A percentile compares a stretch with the other conserved stretches of the same genome.
Conservation (phyloP, 1,140 invertebrate genomes). For the Microplitis mediator region DNA sequence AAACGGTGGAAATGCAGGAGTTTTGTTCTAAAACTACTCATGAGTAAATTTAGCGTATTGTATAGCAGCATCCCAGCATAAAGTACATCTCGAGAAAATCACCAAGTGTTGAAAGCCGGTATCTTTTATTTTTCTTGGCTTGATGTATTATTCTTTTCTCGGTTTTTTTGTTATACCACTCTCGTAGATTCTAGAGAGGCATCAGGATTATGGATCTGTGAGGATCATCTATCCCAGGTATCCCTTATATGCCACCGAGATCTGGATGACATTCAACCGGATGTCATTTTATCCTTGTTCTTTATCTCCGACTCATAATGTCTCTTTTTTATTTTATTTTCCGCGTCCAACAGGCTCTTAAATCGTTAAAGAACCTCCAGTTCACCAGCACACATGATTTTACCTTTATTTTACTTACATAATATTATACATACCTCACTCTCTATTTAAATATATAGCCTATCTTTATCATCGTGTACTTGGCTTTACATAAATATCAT, state of each 20-base stretch:
- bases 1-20: too few relatives aligned
- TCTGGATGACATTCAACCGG: background rate
- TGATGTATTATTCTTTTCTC: background rate
- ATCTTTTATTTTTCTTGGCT: background rate
- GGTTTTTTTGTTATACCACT: background rate
- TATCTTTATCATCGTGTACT: background rate
- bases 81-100: too few relatives aligned
- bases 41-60: too few relatives aligned
- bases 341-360: too few relatives aligned
- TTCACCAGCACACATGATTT: too few relatives aligned
- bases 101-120: too few relatives aligned
- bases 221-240: constrained; percentile 8
- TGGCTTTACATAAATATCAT: constrained; percentile 14
- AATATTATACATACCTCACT: background rate
- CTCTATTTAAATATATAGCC: background rate
- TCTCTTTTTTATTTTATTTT: too few relatives aligned
- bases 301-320: too few relatives aligned
- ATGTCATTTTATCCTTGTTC: too few relatives aligned
- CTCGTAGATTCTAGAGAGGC: background rate
- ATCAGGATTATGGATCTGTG: constrained; percentile 3
- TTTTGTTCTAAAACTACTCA: too few relatives aligned
- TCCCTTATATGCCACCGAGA: background rate
- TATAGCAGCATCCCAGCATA: too few relatives aligned
- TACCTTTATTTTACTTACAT: background rate
- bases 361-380: too few relatives aligned